Evolutionary conservation across 1,140 invertebrate species (phyloP).

Genomic region (Brachionus angularis): DNA sequence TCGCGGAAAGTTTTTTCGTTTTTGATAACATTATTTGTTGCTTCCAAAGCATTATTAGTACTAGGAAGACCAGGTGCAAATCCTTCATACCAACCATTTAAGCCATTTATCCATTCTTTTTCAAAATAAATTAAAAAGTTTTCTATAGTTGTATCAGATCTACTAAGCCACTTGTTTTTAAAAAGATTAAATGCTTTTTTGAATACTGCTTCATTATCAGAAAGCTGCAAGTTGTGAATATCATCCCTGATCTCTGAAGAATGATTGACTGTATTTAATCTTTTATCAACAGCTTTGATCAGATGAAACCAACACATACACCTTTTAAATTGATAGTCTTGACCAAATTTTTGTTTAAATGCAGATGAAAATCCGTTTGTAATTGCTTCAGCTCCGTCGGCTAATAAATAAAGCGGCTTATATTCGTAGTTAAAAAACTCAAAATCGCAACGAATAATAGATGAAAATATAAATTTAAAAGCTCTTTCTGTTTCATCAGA

Average conservation of each 20-base stretch:
- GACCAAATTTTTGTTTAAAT: no score
- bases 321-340: no score
- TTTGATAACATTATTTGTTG: neutral
- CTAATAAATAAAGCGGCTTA: neutral
- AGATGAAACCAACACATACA: no score
- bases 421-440: neutral
- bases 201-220: neutral
- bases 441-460: neutral
- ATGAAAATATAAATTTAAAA: neutral
- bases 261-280: neutral
- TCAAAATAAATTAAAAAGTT: slow-evolving; percentile 5
- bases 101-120: neutral
- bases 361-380: no score
- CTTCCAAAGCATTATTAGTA: slow-evolving; percentile 1
- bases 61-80: neutral
- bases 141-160: neutral
- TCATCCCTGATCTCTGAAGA: neutral
- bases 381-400: neutral
- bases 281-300: neutral
- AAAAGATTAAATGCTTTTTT: neutral
- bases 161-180: neutral
- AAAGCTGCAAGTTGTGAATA: neutral
- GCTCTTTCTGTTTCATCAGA: neutral
- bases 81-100: slow-evolving; percentile 21
- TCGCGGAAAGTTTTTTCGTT: neutral